phyloP scores from a whole-genome alignment of 1,140 invertebrate genomes.

The Drosophila hydei region DNA sequence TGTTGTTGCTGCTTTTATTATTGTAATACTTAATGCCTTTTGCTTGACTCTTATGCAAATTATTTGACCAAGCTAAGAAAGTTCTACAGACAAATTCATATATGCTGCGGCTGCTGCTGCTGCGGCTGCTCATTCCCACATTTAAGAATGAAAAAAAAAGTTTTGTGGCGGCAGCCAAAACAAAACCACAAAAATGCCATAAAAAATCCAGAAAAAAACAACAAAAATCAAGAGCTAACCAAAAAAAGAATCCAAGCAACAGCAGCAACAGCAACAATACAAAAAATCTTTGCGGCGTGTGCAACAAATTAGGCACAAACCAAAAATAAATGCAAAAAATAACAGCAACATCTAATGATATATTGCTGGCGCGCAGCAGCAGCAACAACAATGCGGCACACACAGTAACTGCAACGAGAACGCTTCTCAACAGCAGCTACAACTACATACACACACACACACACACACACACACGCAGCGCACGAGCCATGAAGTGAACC shows the following conservation, averaged over 20 bases:
- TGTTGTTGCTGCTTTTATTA: background rate
- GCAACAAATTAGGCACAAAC: constrained; percentile 75
- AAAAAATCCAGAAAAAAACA: constrained; percentile 8
- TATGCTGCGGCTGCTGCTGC: background rate
- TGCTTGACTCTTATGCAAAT: constrained; percentile 26
- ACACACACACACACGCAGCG: constrained; percentile 19
- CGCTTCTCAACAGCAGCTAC: constrained; percentile 42
- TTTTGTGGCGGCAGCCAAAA: constrained; percentile 15
- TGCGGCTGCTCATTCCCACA: constrained; percentile 9
- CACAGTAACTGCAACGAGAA: constrained; percentile 60
- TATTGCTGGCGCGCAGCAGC: constrained; percentile 15
- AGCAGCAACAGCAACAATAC: constrained; percentile 15
- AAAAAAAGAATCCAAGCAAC: constrained; percentile 20
- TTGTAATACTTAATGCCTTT: constrained; percentile 4
- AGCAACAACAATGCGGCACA: constrained; percentile 6
- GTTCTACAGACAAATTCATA: constrained; percentile 2
- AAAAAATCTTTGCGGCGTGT: constrained; percentile 56
- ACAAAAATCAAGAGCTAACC: constrained; percentile 10
- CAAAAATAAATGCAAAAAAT: constrained; percentile 63
- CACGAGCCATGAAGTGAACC: constrained; percentile 57
- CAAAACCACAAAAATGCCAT: constrained; percentile 44
- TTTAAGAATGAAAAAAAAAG: constrained; percentile 3
- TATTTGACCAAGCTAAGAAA: background rate
- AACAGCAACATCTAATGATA: constrained; percentile 18
- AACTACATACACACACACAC: constrained; percentile 21